A percentile compares a stretch with the other conserved stretches of the same genome.
Conservation (phyloP, 2,797 vertebrate genomes). For the Alfaro cultratus region DNA sequence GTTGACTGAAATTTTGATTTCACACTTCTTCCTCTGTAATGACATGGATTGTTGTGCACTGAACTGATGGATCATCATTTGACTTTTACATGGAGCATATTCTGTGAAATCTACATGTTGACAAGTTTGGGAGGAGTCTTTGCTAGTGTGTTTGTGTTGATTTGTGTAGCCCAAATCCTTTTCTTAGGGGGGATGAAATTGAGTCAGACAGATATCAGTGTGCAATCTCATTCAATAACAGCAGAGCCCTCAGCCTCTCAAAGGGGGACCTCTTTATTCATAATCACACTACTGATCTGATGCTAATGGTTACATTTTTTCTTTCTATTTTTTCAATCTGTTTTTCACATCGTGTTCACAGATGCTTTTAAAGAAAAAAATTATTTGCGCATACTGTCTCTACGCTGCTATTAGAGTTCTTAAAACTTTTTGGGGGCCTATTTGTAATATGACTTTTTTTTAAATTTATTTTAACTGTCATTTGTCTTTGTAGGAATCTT, state of each 20-base stretch:
- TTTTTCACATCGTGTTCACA: neutral
- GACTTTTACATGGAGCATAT: neutral
- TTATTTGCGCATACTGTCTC: neutral
- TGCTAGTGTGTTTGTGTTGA: neutral
- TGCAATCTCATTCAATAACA: slow-evolving; percentile 3
- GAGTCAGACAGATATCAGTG: slow-evolving; percentile 4
- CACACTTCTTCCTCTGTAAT: neutral
- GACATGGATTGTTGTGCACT: neutral
- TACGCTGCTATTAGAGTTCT: neutral
- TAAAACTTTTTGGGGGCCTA: neutral
- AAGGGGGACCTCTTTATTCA: slow-evolving; percentile 1
- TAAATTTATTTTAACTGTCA: neutral
- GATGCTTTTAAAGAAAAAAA: neutral
- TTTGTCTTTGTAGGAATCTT: neutral
- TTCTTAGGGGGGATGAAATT: neutral
- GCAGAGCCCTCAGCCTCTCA: slow-evolving; percentile 7
- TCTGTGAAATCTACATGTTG: neutral
- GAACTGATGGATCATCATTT: neutral
- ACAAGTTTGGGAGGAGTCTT: neutral
- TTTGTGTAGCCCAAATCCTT: neutral
- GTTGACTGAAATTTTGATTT: neutral
- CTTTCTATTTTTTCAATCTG: neutral
- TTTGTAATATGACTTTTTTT: neutral
- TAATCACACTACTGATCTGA: slow-evolving; percentile 1
- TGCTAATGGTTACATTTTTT: neutral